Evolutionary conservation across 2,888 invertebrate genomes (phyloP).

Genomic region (Tortrix viridana): DNA sequence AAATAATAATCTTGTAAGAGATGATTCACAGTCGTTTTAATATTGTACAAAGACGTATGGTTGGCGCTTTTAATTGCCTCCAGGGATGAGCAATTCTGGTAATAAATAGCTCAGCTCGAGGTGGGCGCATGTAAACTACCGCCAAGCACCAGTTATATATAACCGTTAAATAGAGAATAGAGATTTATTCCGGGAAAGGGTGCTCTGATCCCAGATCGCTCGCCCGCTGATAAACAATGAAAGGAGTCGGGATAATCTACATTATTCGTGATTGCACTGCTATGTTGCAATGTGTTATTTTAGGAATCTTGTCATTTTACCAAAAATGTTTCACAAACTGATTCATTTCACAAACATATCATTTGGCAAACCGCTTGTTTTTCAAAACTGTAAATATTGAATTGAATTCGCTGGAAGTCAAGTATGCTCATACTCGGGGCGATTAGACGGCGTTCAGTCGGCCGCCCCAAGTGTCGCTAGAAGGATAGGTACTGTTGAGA

Average conservation of each 20-base stretch:
- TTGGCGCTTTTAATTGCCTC: constrained; percentile 39
- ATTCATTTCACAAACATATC: too few species aligned
- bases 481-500: too few species aligned
- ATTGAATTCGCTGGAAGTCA: too few species aligned
- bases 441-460: too few species aligned
- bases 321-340: too few species aligned
- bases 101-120: constrained; percentile 60
- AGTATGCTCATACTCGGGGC: too few species aligned
- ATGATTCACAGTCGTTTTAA: constrained; percentile 13
- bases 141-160: constrained; percentile 1
- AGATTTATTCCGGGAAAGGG: constrained; percentile 39
- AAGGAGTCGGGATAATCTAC: neutral
- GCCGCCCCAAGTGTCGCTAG: too few species aligned
- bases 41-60: constrained; percentile 34
- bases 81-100: constrained; percentile 50
- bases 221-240: constrained; percentile 1
- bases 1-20: neutral
- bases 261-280: neutral
- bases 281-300: neutral
- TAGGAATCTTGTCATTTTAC: neutral
- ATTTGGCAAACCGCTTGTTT: too few species aligned
- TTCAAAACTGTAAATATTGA: too few species aligned
- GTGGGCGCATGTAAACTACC: neutral
- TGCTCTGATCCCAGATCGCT: neutral
- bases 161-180: constrained; percentile 19